Conservation (phyloP, 1,140 invertebrate genomes). For the Pomacea maculata region DNA sequence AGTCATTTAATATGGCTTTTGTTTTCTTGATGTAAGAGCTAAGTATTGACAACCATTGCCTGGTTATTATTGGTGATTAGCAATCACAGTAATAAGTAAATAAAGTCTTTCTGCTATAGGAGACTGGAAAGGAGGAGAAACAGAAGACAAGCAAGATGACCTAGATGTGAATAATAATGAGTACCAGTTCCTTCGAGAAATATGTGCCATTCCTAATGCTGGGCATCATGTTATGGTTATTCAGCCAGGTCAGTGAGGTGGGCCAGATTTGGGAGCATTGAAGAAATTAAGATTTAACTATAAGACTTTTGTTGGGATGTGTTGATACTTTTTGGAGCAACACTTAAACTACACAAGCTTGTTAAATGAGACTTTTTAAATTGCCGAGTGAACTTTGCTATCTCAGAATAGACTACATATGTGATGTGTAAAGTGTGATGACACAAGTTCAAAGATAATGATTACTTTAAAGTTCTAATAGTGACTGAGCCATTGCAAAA, state of each 20-base stretch:
- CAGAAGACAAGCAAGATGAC: not conserved
- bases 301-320: not conserved
- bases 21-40: too few relatives aligned
- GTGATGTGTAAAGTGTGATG: too few relatives aligned
- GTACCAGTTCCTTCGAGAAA: slow-evolving; percentile 37
- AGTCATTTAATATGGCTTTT: too few relatives aligned
- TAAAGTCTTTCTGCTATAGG: not conserved
- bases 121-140: not conserved
- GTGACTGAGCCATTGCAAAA: too few relatives aligned
- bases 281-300: not conserved
- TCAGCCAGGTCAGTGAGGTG: slow-evolving; percentile 48
- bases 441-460: too few relatives aligned
- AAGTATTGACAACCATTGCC: too few relatives aligned
- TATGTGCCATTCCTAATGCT: slow-evolving; percentile 44
- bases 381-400: too few relatives aligned
- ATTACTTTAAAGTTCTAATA: too few relatives aligned
- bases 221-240: slow-evolving; percentile 55
- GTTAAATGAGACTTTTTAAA: not conserved
- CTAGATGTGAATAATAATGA: slow-evolving; percentile 31
- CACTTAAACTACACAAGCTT: not conserved
- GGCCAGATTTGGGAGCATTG: not conserved
- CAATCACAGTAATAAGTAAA: not conserved
- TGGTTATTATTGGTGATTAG: too few relatives aligned
- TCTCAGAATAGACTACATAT: too few relatives aligned
- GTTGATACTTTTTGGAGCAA: not conserved